Conservation (phyloP, 2,888 invertebrate species). For the Stenodema calcarata region DNA sequence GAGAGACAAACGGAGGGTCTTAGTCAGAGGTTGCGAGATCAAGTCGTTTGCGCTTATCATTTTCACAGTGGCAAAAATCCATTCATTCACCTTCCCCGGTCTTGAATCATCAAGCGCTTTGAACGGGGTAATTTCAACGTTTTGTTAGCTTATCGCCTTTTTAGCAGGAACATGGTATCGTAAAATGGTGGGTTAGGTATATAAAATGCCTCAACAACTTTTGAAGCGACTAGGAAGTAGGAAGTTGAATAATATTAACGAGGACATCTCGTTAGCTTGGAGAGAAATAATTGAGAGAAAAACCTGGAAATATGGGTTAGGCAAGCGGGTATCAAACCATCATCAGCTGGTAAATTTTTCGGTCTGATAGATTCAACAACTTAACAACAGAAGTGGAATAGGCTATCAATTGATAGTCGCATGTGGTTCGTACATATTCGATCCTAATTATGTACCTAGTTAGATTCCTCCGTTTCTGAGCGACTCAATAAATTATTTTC, state of each 20-base stretch:
- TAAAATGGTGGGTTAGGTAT: background rate
- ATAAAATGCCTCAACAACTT: background rate
- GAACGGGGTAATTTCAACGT: too few relatives aligned
- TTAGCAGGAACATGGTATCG: background rate
- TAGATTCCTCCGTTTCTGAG: too few relatives aligned
- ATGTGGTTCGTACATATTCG: too few relatives aligned
- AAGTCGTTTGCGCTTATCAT: background rate
- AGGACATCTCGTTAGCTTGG: background rate
- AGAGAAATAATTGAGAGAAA: background rate
- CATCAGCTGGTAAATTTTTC: too few relatives aligned
- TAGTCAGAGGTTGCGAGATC: background rate
- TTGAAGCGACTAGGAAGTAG: background rate
- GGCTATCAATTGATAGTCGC: too few relatives aligned
- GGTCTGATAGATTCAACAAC: too few relatives aligned
- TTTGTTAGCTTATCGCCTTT: too few relatives aligned
- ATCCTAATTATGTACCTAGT: too few relatives aligned
- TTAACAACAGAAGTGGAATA: too few relatives aligned
- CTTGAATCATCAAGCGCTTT: background rate
- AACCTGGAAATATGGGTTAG: too few relatives aligned
- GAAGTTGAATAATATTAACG: background rate
- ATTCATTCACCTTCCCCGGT: background rate
- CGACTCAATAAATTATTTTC: too few relatives aligned
- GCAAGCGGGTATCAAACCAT: too few relatives aligned
- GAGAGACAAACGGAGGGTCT: background rate
- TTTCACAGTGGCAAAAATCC: conserved; percentile 1